Evolutionary conservation across 2,113 vertebrate genomes (phyloP).

Genomic region (Rhinoptilus africanus): DNA sequence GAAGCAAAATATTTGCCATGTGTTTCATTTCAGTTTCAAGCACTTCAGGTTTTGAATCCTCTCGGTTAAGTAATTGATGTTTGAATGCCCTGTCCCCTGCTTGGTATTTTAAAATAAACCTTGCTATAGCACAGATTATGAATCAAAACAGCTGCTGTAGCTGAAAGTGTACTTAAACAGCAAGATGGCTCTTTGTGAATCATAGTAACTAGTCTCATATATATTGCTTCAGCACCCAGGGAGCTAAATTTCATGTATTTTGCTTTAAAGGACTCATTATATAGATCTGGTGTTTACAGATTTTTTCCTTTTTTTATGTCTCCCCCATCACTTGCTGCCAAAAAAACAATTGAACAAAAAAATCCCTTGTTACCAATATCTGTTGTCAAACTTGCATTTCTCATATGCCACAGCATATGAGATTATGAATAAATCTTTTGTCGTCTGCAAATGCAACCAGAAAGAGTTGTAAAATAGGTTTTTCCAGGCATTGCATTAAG

Average conservation of each 20-base stretch:
- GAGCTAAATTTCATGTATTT: slow-evolving; percentile 12
- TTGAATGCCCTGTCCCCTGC: slow-evolving; percentile 44
- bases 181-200: slow-evolving; percentile 20
- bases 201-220: not conserved
- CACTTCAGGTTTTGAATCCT: slow-evolving; percentile 54
- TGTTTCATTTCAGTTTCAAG: slow-evolving; percentile 58
- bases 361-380: not conserved
- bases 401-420: slow-evolving; percentile 2
- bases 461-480: not conserved
- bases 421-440: slow-evolving; percentile 39
- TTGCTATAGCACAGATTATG: slow-evolving; percentile 40
- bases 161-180: not conserved
- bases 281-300: not conserved
- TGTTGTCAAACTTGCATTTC: slow-evolving; percentile 29
- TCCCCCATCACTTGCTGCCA: not conserved
- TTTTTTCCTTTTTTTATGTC: not conserved
- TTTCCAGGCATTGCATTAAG: not conserved
- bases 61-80: slow-evolving; percentile 49
- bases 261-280: slow-evolving; percentile 1
- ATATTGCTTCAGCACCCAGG: not conserved
- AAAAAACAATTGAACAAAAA: not conserved
- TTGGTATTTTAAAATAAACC: slow-evolving; percentile 68
- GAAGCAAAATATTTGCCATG: slow-evolving; percentile 58
- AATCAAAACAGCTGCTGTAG: slow-evolving; percentile 45
- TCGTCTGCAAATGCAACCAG: slow-evolving; percentile 2